A percentile compares a stretch with the other conserved stretches of the same genome.
These are phyloP conservation scores for Maccullochella peelii DNA, from an alignment of 2,113 vertebrate species.

Conservation along the genomic window DNA sequence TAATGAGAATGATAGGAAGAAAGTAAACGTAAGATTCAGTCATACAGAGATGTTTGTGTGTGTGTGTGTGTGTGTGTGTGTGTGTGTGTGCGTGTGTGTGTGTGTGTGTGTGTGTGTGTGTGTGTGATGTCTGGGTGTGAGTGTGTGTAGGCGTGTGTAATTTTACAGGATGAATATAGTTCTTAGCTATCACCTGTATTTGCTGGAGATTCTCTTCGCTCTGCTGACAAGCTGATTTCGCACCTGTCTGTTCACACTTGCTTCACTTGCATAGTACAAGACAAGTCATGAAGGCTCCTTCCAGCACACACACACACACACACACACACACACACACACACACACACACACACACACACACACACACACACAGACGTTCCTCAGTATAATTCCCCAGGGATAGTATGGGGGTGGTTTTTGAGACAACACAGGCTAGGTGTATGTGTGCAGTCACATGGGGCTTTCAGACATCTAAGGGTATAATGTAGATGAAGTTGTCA, in stretches of 20 bases:
- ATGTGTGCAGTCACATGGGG: conserved; percentile 10
- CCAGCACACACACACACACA: neutral
- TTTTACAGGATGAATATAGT: conserved; percentile 13
- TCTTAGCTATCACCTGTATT: neutral
- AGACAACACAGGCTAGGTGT: neutral
- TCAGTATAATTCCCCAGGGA: neutral
- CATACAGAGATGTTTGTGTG: neutral
- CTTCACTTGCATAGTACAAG: conserved; percentile 17
- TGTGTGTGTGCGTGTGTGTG: too few species aligned
- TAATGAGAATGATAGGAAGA: neutral
- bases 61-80: too few species aligned
- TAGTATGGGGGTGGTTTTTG: neutral
- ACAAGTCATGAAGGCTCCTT: conserved; percentile 17
- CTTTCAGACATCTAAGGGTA: conserved; percentile 4
- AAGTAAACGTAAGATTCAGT: conserved; percentile 4
- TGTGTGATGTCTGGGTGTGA: neutral
- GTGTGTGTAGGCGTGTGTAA: conserved; percentile 1
- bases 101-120: neutral
- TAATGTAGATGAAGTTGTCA: conserved; percentile 18
- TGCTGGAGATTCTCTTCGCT: neutral
- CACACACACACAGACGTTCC: neutral
- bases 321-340: conserved; percentile 20
- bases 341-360: neutral
- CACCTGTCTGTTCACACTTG: conserved; percentile 42
- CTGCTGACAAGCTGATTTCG: conserved; percentile 51